Evolutionary conservation across 2,797 vertebrate genomes (phyloP).

Genomic region (Tragopan temminckii): DNA sequence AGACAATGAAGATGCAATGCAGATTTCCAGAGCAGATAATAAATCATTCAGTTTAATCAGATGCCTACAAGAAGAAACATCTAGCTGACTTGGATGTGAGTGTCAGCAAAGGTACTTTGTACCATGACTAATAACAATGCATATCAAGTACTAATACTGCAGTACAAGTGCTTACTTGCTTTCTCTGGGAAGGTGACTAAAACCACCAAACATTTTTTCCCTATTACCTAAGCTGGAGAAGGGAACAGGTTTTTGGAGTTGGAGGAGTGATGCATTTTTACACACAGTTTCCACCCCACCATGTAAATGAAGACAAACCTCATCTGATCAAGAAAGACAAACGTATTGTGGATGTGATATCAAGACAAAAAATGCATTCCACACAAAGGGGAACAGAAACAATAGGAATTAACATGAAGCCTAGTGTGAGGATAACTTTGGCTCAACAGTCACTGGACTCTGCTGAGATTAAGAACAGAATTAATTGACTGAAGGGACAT

Average conservation of each 20-base stretch:
- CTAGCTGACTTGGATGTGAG: background rate
- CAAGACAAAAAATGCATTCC: background rate
- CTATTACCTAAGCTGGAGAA: background rate
- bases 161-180: background rate
- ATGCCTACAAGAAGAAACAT: background rate
- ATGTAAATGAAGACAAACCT: background rate
- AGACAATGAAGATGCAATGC: background rate
- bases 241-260: background rate
- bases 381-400: background rate
- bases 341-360: background rate
- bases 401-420: background rate
- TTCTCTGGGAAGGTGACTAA: constrained; percentile 15
- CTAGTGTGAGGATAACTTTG: background rate
- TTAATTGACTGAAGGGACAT: background rate
- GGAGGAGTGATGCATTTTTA: background rate
- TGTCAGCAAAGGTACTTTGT: background rate
- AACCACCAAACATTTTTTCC: constrained; percentile 1
- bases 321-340: background rate
- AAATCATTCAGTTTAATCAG: constrained; percentile 15
- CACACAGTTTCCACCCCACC: background rate
- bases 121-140: background rate
- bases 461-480: background rate
- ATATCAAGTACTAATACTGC: background rate
- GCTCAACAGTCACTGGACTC: background rate
- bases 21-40: background rate